phyloP scores from a whole-genome alignment of 2,113 vertebrate genomes.

The Gobius niger region DNA sequence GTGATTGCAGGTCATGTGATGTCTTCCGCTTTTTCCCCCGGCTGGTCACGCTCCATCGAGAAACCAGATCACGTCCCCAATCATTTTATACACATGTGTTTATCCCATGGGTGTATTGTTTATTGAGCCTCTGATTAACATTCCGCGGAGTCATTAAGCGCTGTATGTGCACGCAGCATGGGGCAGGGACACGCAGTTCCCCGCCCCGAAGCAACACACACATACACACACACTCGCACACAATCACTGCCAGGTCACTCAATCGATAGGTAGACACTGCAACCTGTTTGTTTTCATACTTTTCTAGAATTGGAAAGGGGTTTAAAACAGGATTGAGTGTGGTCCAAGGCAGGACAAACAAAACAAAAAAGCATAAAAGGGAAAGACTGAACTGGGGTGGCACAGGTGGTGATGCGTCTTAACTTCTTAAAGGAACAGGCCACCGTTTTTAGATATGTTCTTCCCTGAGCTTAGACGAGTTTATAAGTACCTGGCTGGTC shows the following conservation, averaged over 20 bases:
- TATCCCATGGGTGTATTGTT: slow-evolving; percentile 63
- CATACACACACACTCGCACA: slow-evolving; percentile 56
- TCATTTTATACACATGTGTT: slow-evolving; percentile 71
- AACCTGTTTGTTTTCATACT: too few relatives aligned
- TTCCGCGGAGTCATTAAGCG: slow-evolving; percentile 72
- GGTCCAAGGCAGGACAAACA: background rate
- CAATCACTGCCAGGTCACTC: slow-evolving; percentile 53
- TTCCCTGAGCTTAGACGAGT: too few relatives aligned
- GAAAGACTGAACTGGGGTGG: background rate
- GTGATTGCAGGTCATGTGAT: slow-evolving; percentile 59
- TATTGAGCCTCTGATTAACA: slow-evolving; percentile 77
- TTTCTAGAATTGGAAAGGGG: background rate
- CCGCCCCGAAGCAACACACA: slow-evolving; percentile 59
- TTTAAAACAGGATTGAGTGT: background rate
- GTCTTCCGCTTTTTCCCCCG: slow-evolving; percentile 34
- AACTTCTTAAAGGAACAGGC: too few relatives aligned
- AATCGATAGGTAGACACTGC: background rate
- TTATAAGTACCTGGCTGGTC: too few relatives aligned
- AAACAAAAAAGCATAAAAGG: background rate
- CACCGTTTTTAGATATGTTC: too few relatives aligned
- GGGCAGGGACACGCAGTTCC: slow-evolving; percentile 54
- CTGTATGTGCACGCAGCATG: slow-evolving; percentile 52
- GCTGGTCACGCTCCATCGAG: slow-evolving; percentile 15
- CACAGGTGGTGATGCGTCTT: too few relatives aligned
- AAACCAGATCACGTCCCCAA: slow-evolving; percentile 37